Base-by-base conservation (phyloP, 92 coral and sea anemone species). In the Desmophyllum pertusum region DNA sequence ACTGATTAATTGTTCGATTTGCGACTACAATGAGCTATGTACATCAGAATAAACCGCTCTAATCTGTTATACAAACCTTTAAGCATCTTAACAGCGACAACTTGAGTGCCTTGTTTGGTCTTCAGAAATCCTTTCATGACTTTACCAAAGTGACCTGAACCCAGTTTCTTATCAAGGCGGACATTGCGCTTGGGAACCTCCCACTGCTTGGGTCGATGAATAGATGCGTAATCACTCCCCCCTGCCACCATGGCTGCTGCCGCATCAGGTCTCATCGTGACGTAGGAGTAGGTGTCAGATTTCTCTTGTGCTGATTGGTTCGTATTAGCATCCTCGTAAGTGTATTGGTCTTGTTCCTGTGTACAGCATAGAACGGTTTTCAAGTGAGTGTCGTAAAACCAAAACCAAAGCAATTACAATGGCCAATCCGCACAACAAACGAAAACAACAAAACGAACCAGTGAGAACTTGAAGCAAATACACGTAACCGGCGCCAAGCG, bases 61-160 rank as follows among this genome's bases (percentile, higher is more conserved):
- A 13, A 29, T 21, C 37, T 5, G 35, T 52, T 23, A 46, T 1
- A 78, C 87, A 38, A 40, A 94, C 97, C 97, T 91, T 88, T 93
- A 48, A 96, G 76, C 99, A 96, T 96, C 77, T 96, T 96, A 14
- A 96, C 94, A 4, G 99, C 99, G 37, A 96, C 98, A 77, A 82
- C 81, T 62, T 77, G 90, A 29, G 70, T 83, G 43, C 93, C 98
- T 68, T 74, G 75, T 36, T 78, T 86, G 0, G 94, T 79, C 85
- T 92, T 89, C 40, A 96, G 74, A 33, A 77, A 76, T 18, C 92
- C 99, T 84, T 89, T 96, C 81, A 90, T 76, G 48, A 96, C 99
- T 71, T 86, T 83, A 13, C 99, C 99, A 92, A 96, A 96, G 77
- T 94, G 94, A 11, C 99, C 99, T 17, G 91, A 76, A 0, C 97